A percentile compares a stretch with the other conserved stretches of the same genome.
These are phyloP conservation scores for Phoebastria nigripes DNA, from an alignment of 2,797 vertebrate species.

Conservation along the genomic window DNA sequence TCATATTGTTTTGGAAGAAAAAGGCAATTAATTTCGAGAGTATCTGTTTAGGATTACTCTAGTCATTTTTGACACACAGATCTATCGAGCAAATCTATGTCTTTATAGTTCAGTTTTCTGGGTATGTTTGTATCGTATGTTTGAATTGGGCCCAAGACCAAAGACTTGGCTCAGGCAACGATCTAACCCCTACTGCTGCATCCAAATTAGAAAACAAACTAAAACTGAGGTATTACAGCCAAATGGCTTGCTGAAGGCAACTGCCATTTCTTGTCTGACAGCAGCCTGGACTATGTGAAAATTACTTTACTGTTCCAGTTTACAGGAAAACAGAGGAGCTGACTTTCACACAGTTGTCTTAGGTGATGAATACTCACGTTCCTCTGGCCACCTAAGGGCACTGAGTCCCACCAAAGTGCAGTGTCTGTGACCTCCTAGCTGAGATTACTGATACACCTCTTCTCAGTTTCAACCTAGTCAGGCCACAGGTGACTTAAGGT, in stretches of 20 bases:
- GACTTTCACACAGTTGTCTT: neutral
- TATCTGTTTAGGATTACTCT: neutral
- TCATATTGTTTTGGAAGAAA: neutral
- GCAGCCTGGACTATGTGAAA: neutral
- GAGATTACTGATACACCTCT: neutral
- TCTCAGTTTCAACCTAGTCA: neutral
- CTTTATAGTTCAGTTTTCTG: neutral
- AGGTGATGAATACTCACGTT: neutral
- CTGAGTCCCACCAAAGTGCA: neutral
- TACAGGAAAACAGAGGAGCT: neutral
- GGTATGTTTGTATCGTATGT: neutral
- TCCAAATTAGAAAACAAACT: neutral
- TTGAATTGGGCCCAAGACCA: neutral
- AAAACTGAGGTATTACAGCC: neutral
- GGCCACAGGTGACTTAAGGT: neutral
- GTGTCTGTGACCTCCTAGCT: neutral
- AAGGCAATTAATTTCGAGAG: neutral
- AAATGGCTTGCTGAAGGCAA: neutral
- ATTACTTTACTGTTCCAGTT: neutral
- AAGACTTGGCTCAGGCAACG: neutral
- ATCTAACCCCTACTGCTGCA: neutral
- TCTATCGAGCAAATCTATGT: neutral
- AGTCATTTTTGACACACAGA: neutral
- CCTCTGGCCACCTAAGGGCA: neutral
- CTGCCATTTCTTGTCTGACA: neutral